Conservation (phyloP, 2,113 vertebrate species). For the Vulpes ferrilata region DNA sequence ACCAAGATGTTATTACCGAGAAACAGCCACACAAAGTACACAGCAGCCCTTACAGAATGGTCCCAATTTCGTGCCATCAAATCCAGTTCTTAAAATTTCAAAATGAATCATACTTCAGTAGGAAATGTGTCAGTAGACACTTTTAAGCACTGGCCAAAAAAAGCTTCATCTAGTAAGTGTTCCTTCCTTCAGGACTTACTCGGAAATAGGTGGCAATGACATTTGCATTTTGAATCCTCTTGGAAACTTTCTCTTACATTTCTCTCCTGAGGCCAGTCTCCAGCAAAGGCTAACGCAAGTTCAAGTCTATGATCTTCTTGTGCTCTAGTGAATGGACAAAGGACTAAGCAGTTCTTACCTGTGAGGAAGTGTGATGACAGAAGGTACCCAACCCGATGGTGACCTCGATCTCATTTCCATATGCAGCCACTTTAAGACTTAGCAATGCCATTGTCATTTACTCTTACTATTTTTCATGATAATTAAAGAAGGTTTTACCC, state of each 20-base stretch:
- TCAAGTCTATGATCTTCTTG: not conserved
- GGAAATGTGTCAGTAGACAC: conserved; percentile 10
- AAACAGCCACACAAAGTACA: not conserved
- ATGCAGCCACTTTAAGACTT: not conserved
- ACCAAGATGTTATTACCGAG: not conserved
- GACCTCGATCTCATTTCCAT: not conserved
- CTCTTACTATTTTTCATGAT: not conserved
- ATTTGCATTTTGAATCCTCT: conserved; percentile 14
- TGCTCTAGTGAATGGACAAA: not conserved
- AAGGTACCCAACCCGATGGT: not conserved
- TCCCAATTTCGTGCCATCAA: not conserved
- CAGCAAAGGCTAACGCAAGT: not conserved
- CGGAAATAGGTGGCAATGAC: conserved; percentile 13
- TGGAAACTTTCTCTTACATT: not conserved
- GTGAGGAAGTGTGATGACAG: not conserved
- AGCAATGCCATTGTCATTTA: not conserved
- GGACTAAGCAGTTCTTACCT: not conserved
- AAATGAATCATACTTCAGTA: not conserved
- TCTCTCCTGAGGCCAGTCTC: not conserved
- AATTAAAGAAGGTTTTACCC: not conserved
- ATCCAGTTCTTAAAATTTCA: conserved; percentile 25
- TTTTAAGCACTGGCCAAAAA: conserved; percentile 19
- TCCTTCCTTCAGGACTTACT: not conserved
- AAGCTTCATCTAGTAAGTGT: not conserved
- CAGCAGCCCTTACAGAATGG: not conserved